These are phyloP conservation scores for Cephalopterus ornatus DNA, from an alignment of 2,113 vertebrate species.

Conservation along the genomic window DNA sequence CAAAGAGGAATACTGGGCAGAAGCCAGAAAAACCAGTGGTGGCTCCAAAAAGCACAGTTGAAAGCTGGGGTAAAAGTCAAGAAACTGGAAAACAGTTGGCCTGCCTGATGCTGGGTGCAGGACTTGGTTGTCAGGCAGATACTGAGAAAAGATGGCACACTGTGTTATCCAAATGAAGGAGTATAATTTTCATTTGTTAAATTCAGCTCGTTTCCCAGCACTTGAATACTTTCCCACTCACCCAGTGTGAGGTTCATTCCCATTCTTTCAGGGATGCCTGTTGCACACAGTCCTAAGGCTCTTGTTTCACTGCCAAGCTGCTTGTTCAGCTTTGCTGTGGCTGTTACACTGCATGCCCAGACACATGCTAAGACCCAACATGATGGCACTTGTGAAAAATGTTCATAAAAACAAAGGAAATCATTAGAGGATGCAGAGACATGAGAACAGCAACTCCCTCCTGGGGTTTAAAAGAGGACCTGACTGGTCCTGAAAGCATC, in stretches of 20 bases:
- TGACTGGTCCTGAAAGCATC: not conserved
- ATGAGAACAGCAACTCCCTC: conserved; percentile 7
- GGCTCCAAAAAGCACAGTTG: not conserved
- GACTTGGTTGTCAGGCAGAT: not conserved
- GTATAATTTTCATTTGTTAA: conserved; percentile 39
- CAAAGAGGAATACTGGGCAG: not conserved
- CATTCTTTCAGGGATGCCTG: conserved; percentile 22
- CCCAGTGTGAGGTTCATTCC: not conserved
- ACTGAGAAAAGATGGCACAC: not conserved
- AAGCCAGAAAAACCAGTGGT: not conserved
- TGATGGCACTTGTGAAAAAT: not conserved
- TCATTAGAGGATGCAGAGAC: not conserved
- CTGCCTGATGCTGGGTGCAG: not conserved
- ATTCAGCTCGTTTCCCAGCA: conserved; percentile 49
- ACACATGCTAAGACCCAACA: not conserved
- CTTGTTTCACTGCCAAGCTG: conserved; percentile 12
- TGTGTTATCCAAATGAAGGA: not conserved
- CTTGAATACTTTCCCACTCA: conserved; percentile 10
- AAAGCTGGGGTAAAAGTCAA: not conserved
- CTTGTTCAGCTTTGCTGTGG: not conserved
- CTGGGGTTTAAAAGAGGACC: not conserved
- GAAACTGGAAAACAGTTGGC: not conserved
- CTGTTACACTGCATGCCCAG: not conserved
- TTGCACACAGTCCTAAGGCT: not conserved
- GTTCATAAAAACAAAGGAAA: not conserved